Conservation (phyloP, 2,888 invertebrate genomes). For the Ganaspis brasiliensis region DNA sequence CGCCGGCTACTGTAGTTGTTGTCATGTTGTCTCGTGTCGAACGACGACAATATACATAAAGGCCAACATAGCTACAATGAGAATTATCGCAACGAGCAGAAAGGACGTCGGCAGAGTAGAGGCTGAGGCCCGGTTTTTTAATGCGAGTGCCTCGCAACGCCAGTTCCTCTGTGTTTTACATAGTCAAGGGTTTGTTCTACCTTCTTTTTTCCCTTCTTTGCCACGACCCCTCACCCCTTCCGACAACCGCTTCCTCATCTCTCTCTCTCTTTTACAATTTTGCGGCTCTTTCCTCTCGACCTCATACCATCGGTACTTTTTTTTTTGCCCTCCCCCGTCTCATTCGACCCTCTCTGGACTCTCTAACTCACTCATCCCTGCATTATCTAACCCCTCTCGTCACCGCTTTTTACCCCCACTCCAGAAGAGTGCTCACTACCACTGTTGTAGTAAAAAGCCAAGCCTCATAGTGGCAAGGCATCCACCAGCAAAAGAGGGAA, state of each 20-base stretch:
- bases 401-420: constrained; percentile 62
- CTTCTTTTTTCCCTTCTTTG: constrained; percentile 56
- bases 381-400: constrained; percentile 62
- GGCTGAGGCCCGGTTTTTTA: constrained; percentile 27
- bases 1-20: constrained; percentile 52
- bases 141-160: constrained; percentile 53
- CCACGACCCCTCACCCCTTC: constrained; percentile 62
- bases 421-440: constrained; percentile 58
- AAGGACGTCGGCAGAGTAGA: constrained; percentile 13
- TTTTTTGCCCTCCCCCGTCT: constrained; percentile 45
- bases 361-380: constrained; percentile 65
- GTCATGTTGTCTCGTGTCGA: constrained; percentile 51
- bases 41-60: constrained; percentile 17
- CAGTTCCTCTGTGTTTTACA: constrained; percentile 68
- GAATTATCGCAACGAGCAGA: constrained; percentile 51
- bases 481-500: constrained; percentile 75
- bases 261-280: constrained; percentile 46
- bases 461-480: constrained; percentile 56
- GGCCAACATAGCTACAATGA: constrained; percentile 46
- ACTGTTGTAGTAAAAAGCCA: constrained; percentile 41
- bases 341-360: constrained; percentile 62
- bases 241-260: constrained; percentile 49
- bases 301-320: constrained; percentile 26
- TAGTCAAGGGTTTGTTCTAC: constrained; percentile 70
- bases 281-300: constrained; percentile 55